Evolutionary conservation across 2,888 invertebrate genomes (phyloP), one percentile per base, ranked within the genome.

Genomic region (Ernsta delagoae): DNA sequence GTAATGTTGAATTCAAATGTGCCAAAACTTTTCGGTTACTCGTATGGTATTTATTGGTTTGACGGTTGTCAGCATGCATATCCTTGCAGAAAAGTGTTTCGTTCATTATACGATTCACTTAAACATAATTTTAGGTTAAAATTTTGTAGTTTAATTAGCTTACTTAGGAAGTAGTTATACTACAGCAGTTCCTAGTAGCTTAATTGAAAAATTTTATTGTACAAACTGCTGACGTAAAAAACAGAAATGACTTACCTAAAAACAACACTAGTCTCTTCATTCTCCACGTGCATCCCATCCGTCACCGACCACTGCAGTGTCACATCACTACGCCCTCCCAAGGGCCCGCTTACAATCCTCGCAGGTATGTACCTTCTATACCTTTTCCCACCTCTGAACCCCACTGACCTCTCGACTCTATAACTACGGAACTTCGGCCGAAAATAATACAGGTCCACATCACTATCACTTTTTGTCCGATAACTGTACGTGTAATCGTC

Each of bases 221-320:
- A n/a, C n/a, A n/a, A n/a, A n/a, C n/a, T n/a, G n/a, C n/a, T n/a
- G n/a, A n/a, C n/a, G 12, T 48, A 12, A 12, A 12, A 48, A 12
- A 5, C 6, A 24, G 3, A 31, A 31, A 1, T 36, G 41, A 84
- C 92, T 89, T 68, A 93, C 93, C 92, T 93, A 92, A 93, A 93
- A 83, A 90, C 88, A 82, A 93, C 91, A 86, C 79, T 88, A 83
- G 85, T 83, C 66, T 85, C 85, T 24, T 85, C 86, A 59, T 79
- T 82, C 73, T 88, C 87, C 77, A 88, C 75, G 77, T 87, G 90
- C 79, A 86, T 77, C 41, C 84, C 81, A 59, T 92, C 93, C 43
- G 79, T 82, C 71, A 91, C 77, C 11, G 88, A 83, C 93, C 93
- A 93, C 77, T 86, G 88, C 75, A 93, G 78, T 73, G 83, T 76